phyloP scores from a whole-genome alignment of 2,113 vertebrate genomes.

The Takifugu flavidus region DNA sequence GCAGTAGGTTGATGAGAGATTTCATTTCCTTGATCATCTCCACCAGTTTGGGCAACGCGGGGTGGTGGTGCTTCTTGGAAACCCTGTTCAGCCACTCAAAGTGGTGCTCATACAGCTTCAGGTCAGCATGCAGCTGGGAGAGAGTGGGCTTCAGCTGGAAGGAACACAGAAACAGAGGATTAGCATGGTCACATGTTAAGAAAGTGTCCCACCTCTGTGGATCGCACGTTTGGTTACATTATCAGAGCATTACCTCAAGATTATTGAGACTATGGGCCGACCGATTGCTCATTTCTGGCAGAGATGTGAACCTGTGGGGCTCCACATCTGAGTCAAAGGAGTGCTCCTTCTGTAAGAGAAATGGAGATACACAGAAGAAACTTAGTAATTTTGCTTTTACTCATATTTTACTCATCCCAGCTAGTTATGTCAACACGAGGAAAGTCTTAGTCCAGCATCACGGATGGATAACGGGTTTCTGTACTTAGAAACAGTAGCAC shows the following conservation, averaged over 20 bases:
- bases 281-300: slow-evolving; percentile 78
- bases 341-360: slow-evolving; percentile 74
- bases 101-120: slow-evolving; percentile 77
- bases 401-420: slow-evolving; percentile 46
- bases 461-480: slow-evolving; percentile 41
- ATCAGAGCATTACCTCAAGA: slow-evolving; percentile 73
- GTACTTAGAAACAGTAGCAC: slow-evolving; percentile 56
- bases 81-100: slow-evolving; percentile 77
- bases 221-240: slow-evolving; percentile 27
- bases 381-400: slow-evolving; percentile 49
- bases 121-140: slow-evolving; percentile 75
- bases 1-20: slow-evolving; percentile 67
- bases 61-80: slow-evolving; percentile 74
- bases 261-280: slow-evolving; percentile 74
- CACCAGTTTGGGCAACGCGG: slow-evolving; percentile 64
- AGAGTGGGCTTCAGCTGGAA: slow-evolving; percentile 76
- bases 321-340: slow-evolving; percentile 69
- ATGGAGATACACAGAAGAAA: slow-evolving; percentile 42
- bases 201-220: not conserved
- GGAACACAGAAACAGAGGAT: slow-evolving; percentile 43
- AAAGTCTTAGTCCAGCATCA: slow-evolving; percentile 56
- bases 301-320: slow-evolving; percentile 76
- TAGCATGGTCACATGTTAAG: slow-evolving; percentile 45
- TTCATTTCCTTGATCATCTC: slow-evolving; percentile 75
- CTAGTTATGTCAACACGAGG: slow-evolving; percentile 59